phyloP scores from a whole-genome alignment of 2,888 invertebrate species.

The Calameuta filiformis region DNA sequence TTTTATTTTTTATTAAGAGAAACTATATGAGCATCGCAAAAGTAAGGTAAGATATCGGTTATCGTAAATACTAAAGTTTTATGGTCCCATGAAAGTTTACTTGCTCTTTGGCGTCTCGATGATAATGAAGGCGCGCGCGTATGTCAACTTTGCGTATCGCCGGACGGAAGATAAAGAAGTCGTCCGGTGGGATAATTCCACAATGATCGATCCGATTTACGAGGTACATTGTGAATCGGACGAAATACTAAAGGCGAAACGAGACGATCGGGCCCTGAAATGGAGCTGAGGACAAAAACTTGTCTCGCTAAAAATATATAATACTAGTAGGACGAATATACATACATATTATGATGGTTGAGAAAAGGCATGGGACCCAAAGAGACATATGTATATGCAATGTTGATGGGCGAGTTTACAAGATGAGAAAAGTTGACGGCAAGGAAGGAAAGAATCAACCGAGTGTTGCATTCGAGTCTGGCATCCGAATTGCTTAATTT shows the following conservation, averaged over 20 bases:
- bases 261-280: not conserved
- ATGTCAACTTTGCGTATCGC: not conserved
- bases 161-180: not conserved
- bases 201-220: not conserved
- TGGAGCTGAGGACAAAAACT: conserved; percentile 6
- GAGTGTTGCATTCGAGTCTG: conserved; percentile 23
- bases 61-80: not conserved
- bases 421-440: not conserved
- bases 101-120: not conserved
- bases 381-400: not conserved
- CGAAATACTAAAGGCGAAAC: not conserved
- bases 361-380: not conserved
- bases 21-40: not conserved
- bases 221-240: not conserved
- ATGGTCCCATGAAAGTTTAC: not conserved
- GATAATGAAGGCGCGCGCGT: not conserved
- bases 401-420: not conserved
- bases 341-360: not conserved
- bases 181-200: not conserved
- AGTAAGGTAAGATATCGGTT: not conserved
- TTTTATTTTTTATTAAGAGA: too few relatives aligned
- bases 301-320: conserved; percentile 8
- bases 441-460: not conserved
- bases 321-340: not conserved
- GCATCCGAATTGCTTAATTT: conserved; percentile 47